Evolutionary conservation across 2,113 vertebrate genomes (phyloP).

Genomic region (Clupea harengus): DNA sequence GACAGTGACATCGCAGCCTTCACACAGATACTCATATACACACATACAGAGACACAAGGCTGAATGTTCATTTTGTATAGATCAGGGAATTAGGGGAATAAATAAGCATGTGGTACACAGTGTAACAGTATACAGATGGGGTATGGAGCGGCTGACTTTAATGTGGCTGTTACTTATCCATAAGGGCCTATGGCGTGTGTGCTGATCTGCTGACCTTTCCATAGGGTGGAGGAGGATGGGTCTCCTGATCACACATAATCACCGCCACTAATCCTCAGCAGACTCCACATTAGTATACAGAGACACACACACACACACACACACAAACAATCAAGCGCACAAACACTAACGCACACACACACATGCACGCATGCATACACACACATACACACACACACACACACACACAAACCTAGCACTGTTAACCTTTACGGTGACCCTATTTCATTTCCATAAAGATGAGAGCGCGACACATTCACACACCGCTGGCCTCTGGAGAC

Average conservation of each 20-base stretch:
- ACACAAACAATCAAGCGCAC: neutral
- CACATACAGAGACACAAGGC: slow-evolving; percentile 56
- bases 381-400: neutral
- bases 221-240: neutral
- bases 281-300: neutral
- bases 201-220: neutral
- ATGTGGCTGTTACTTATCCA: neutral
- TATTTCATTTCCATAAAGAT: neutral
- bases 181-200: neutral
- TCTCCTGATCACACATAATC: slow-evolving; percentile 7
- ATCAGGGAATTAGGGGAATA: neutral
- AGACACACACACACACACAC: neutral
- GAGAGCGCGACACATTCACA: neutral
- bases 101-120: neutral
- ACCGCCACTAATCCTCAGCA: neutral
- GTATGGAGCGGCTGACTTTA: neutral
- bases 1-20: too few species aligned
- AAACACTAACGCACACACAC: neutral
- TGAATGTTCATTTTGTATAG: neutral
- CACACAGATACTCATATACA: neutral
- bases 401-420: slow-evolving; percentile 39
- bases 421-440: slow-evolving; percentile 1
- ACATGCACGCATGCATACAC: neutral
- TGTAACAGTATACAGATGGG: neutral
- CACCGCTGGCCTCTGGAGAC: neutral